phyloP scores from a whole-genome alignment of 2,797 vertebrate genomes.

The Chaunax sp. region DNA sequence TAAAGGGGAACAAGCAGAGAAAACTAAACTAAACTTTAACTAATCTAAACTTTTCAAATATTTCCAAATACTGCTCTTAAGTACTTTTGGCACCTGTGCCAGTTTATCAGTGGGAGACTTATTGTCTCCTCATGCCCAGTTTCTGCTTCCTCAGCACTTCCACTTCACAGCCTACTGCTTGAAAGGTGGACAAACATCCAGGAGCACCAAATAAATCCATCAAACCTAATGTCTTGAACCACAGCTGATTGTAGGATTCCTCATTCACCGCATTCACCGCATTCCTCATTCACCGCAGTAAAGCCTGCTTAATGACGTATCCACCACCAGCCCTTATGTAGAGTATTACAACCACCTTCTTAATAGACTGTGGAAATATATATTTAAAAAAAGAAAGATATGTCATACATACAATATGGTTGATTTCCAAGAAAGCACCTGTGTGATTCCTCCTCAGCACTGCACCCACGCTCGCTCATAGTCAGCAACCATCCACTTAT shows the following conservation, averaged over 20 bases:
- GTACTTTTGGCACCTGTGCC: neutral
- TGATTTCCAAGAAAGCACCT: constrained; percentile 36
- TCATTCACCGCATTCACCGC: constrained; percentile 9
- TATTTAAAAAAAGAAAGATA: constrained; percentile 11
- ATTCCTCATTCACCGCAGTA: constrained; percentile 9
- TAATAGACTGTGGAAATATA: constrained; percentile 6
- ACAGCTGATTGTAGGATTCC: constrained; percentile 12
- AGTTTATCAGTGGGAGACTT: constrained; percentile 35
- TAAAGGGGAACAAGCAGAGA: too few relatives aligned
- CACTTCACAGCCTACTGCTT: constrained; percentile 45
- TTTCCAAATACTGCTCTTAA: neutral
- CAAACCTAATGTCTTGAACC: constrained; percentile 19
- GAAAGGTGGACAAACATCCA: constrained; percentile 20
- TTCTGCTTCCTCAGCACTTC: constrained; percentile 20
- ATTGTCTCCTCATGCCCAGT: constrained; percentile 9
- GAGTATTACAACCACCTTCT: constrained; percentile 8
- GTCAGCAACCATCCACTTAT: constrained; percentile 49
- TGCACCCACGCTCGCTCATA: constrained; percentile 46
- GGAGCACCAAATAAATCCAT: constrained; percentile 20
- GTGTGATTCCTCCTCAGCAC: constrained; percentile 26
- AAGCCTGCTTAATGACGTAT: constrained; percentile 29
- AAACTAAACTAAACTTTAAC: too few relatives aligned
- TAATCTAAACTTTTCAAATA: neutral
- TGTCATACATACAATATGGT: constrained; percentile 15
- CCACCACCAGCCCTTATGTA: neutral